Evolutionary conservation across 2,888 invertebrate species (phyloP).

Genomic region (Hoplodrina ambigua): DNA sequence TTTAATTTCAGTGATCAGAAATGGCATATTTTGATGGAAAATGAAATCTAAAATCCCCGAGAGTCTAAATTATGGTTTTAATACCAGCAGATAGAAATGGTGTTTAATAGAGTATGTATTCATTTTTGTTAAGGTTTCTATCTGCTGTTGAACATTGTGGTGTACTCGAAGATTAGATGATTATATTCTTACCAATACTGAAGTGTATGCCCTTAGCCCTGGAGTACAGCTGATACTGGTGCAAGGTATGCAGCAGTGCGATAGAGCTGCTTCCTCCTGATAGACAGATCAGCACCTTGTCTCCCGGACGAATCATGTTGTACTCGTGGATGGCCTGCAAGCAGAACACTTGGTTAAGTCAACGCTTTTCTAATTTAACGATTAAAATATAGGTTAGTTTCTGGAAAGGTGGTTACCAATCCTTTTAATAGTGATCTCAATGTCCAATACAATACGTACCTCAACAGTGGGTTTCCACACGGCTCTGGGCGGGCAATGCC

Average conservation of each 20-base stretch:
- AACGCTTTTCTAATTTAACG: neutral
- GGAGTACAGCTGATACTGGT: constrained; percentile 95
- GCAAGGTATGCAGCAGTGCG: constrained; percentile 95
- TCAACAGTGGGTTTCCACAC: constrained; percentile 96
- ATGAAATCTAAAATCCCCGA: neutral
- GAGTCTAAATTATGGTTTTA: neutral
- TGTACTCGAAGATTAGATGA: neutral
- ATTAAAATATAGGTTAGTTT: neutral
- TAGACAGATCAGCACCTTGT: constrained; percentile 95
- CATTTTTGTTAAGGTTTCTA: no score
- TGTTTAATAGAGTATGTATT: no score
- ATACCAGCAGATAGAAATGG: neutral
- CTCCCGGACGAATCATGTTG: constrained; percentile 95
- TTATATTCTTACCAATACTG: constrained; percentile 87
- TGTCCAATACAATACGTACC: constrained; percentile 77
- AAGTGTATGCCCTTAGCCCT: constrained; percentile 94
- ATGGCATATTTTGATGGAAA: neutral
- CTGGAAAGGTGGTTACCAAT: no score
- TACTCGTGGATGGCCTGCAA: constrained; percentile 94
- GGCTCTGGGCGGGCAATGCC: constrained; percentile 94
- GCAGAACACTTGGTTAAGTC: neutral
- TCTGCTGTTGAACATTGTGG: neutral
- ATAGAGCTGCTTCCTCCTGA: constrained; percentile 96
- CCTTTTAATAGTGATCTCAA: neutral
- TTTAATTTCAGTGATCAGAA: neutral